These are phyloP conservation scores for Teleopsis dalmanni DNA, from an alignment of 1,140 invertebrate genomes.

Conservation along the genomic window DNA sequence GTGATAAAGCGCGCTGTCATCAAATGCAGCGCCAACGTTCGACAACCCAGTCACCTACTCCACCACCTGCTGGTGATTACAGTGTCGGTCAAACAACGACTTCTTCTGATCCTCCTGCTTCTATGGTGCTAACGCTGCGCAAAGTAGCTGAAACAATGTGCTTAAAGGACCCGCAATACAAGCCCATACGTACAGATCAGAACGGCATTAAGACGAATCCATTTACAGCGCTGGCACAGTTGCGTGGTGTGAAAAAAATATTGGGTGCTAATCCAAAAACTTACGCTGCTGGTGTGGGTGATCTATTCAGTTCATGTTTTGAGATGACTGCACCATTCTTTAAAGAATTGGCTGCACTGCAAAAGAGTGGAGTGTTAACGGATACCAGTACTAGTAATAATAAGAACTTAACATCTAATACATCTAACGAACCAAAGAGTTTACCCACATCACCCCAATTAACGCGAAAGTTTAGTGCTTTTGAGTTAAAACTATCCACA, in stretches of 20 bases:
- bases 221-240: slow-evolving; percentile 58
- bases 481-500: slow-evolving; percentile 28
- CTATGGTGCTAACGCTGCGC: slow-evolving; percentile 42
- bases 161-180: slow-evolving; percentile 69
- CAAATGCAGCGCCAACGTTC: slow-evolving; percentile 44
- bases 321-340: slow-evolving; percentile 59
- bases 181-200: slow-evolving; percentile 51
- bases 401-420: slow-evolving; percentile 5
- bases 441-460: slow-evolving; percentile 47
- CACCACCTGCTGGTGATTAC: slow-evolving; percentile 13
- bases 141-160: slow-evolving; percentile 70
- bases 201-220: slow-evolving; percentile 52
- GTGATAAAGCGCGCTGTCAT: slow-evolving; percentile 69
- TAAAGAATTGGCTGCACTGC: slow-evolving; percentile 33
- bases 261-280: slow-evolving; percentile 52
- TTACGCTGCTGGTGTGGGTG: slow-evolving; percentile 44
- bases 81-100: neutral
- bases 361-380: slow-evolving; percentile 12
- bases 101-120: neutral
- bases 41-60: slow-evolving; percentile 35
- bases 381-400: neutral
- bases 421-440: slow-evolving; percentile 44
- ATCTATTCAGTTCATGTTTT: slow-evolving; percentile 67
- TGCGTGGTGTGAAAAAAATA: slow-evolving; percentile 69
- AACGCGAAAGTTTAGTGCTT: slow-evolving; percentile 33